Evolutionary conservation across 2,888 invertebrate species (phyloP).

Genomic region (Euphydryas editha): DNA sequence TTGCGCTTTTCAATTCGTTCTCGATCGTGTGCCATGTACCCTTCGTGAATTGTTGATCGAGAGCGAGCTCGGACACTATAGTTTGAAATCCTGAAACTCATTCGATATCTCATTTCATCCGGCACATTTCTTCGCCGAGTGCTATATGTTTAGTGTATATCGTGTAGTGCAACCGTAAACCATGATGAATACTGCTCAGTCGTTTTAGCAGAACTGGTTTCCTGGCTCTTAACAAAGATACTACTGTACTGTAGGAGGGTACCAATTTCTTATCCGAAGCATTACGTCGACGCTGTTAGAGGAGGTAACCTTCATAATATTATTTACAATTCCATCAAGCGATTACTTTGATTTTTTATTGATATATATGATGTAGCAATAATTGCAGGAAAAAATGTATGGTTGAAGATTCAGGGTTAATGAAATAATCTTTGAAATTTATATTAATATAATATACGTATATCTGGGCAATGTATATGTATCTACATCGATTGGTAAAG

Average conservation of each 20-base stretch:
- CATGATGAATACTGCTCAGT: constrained; percentile 23
- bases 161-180: constrained; percentile 35
- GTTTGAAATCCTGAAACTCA: constrained; percentile 29
- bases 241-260: constrained; percentile 59
- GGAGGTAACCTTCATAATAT: constrained; percentile 63
- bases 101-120: constrained; percentile 35
- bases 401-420: neutral
- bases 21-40: constrained; percentile 29
- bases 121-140: constrained; percentile 25
- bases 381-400: neutral
- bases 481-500: constrained; percentile 66
- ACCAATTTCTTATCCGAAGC: constrained; percentile 53
- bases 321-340: constrained; percentile 52
- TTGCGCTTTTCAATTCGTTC: constrained; percentile 37
- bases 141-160: constrained; percentile 32
- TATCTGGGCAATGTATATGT: constrained; percentile 29
- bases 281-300: constrained; percentile 66
- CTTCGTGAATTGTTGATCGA: constrained; percentile 23
- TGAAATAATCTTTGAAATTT: constrained; percentile 1
- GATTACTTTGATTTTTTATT: neutral
- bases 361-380: neutral
- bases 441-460: neutral
- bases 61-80: constrained; percentile 29
- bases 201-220: constrained; percentile 48
- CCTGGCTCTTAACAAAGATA: constrained; percentile 49